A percentile compares a stretch with the other conserved stretches of the same genome.
phyloP scores from a whole-genome alignment of 2,888 invertebrate genomes.

The Allygus modestus region DNA sequence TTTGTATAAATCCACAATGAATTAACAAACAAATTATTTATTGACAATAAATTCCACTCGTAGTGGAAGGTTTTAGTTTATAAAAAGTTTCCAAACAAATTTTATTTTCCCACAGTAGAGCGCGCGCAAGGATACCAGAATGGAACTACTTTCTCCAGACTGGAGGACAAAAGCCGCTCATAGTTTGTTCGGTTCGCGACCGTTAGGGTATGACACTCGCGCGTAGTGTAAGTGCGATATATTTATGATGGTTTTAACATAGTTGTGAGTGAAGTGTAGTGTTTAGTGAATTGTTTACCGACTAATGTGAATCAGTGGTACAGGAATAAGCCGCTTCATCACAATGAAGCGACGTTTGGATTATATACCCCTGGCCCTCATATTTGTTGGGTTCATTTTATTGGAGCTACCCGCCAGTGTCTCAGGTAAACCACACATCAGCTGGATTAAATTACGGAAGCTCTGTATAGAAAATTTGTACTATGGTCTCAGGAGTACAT shows the following conservation, averaged over 20 bases:
- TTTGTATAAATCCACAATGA: too few relatives aligned
- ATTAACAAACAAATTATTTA: background rate
- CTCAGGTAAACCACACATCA: conserved; percentile 64
- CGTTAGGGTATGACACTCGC: conserved; percentile 61
- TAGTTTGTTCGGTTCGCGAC: conserved; percentile 63
- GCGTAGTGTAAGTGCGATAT: conserved; percentile 55
- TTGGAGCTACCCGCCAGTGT: conserved; percentile 66
- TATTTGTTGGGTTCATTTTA: conserved; percentile 64
- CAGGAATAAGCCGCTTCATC: conserved; percentile 66
- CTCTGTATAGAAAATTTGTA: background rate
- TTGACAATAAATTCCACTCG: background rate
- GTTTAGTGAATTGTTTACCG: conserved; percentile 64
- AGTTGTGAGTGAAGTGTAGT: conserved; percentile 62
- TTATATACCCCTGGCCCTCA: conserved; percentile 66
- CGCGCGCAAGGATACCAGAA: conserved; percentile 61
- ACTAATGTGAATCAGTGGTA: conserved; percentile 67
- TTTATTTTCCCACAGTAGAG: conserved; percentile 63
- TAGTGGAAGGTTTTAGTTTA: background rate
- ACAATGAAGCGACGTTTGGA: conserved; percentile 70
- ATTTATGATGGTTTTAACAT: conserved; percentile 43
- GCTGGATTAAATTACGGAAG: background rate
- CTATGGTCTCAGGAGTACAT: background rate
- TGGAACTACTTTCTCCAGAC: conserved; percentile 59
- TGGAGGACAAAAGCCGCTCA: conserved; percentile 64
- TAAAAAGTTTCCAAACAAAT: conserved; percentile 30